Evolutionary conservation across 2,888 invertebrate species (phyloP).

Genomic region (Odontothrips loti): DNA sequence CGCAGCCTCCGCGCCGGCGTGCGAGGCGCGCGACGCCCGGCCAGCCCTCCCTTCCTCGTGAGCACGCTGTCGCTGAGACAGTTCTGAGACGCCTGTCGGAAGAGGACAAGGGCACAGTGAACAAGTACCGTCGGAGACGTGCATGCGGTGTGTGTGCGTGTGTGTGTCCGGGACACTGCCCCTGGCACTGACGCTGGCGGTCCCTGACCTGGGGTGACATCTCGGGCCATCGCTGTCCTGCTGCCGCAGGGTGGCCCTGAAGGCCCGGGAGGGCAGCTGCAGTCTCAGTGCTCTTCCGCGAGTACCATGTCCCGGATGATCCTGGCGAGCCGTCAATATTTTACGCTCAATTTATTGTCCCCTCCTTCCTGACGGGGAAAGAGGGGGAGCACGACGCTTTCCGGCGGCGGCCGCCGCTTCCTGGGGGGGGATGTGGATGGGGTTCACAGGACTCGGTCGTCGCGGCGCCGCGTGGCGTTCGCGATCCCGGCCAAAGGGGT

Average conservation of each 20-base stretch:
- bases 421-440: not conserved
- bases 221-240: not conserved
- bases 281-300: too few relatives aligned
- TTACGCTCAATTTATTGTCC: too few relatives aligned
- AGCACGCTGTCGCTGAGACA: not conserved
- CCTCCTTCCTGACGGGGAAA: too few relatives aligned
- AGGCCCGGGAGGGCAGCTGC: too few relatives aligned
- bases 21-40: not conserved
- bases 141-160: not conserved
- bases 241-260: too few relatives aligned
- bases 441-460: not conserved
- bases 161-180: too few relatives aligned
- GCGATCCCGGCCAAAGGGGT: not conserved
- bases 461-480: not conserved
- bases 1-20: not conserved
- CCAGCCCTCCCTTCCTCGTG: not conserved
- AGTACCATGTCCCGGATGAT: too few relatives aligned
- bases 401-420: not conserved
- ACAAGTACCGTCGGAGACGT: not conserved
- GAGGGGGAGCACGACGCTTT: not conserved
- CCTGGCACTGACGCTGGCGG: not conserved
- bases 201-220: not conserved
- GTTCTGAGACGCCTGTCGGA: not conserved
- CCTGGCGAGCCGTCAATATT: too few relatives aligned
- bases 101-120: not conserved